Conservation (phyloP, 1,140 invertebrate species). For the Lepidurus packardi region DNA sequence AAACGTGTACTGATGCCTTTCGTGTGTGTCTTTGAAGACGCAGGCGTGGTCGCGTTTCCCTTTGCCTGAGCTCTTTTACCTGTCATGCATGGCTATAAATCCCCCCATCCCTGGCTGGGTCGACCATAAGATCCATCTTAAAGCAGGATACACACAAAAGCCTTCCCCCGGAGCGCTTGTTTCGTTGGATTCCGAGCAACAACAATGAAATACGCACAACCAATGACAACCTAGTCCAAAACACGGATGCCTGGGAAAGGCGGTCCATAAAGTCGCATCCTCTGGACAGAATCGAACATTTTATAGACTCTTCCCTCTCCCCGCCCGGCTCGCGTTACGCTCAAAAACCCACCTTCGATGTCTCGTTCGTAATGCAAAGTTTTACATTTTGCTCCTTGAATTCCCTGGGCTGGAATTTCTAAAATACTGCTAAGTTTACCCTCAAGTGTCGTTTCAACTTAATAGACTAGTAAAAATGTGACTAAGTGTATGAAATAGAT, state of each 20-base stretch:
- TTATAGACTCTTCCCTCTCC: background rate
- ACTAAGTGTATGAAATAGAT: too few relatives aligned
- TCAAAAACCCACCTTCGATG: too few relatives aligned
- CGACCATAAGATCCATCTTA: background rate
- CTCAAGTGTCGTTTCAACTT: too few relatives aligned
- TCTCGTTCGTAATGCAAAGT: too few relatives aligned
- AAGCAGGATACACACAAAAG: background rate
- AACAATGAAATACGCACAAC: background rate
- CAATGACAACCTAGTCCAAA: background rate
- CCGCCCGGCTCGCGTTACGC: background rate
- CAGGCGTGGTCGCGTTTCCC: background rate
- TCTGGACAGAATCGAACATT: too few relatives aligned
- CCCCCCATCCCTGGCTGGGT: background rate
- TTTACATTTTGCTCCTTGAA: too few relatives aligned
- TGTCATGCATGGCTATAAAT: background rate
- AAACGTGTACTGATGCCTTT: too few relatives aligned
- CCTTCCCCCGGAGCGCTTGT: background rate
- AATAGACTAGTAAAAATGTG: too few relatives aligned
- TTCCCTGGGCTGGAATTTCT: too few relatives aligned
- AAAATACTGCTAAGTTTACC: too few relatives aligned
- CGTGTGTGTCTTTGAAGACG: background rate
- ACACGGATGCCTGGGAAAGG: background rate
- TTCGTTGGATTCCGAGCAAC: slow-evolving; percentile 17
- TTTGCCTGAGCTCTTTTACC: background rate
- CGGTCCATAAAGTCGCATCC: background rate